Evolutionary conservation across 1,140 invertebrate species (phyloP).

Genomic region (Drosophila tristis): DNA sequence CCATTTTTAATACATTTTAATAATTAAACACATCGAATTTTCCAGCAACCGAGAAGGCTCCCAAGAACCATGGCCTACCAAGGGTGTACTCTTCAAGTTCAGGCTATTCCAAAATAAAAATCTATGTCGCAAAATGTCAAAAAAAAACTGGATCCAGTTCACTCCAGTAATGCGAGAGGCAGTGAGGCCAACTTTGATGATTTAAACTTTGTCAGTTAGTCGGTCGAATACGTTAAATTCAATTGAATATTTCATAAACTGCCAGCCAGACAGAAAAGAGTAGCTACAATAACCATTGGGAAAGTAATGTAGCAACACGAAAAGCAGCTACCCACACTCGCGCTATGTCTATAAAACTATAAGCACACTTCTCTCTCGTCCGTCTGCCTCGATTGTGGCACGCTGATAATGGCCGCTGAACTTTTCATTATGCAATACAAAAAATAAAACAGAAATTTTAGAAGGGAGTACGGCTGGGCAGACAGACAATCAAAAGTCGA

Average conservation of each 20-base stretch:
- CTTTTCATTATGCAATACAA: constrained; percentile 66
- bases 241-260: constrained; percentile 72
- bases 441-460: constrained; percentile 26
- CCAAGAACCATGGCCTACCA: too few relatives aligned
- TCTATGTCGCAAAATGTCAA: too few relatives aligned
- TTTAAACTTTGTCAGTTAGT: constrained; percentile 41
- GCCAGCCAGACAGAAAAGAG: constrained; percentile 56
- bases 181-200: too few relatives aligned
- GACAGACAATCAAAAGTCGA: constrained; percentile 24
- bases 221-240: constrained; percentile 67
- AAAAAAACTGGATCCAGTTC: not conserved
- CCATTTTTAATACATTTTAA: too few relatives aligned
- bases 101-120: too few relatives aligned
- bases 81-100: too few relatives aligned
- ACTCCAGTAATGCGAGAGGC: too few relatives aligned
- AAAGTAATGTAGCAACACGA: constrained; percentile 44
- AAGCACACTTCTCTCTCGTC: constrained; percentile 55
- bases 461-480: constrained; percentile 11
- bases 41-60: too few relatives aligned
- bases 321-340: constrained; percentile 49
- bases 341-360: constrained; percentile 28
- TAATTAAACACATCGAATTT: too few relatives aligned
- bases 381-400: constrained; percentile 52
- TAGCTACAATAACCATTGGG: constrained; percentile 37
- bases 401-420: constrained; percentile 59